Evolutionary conservation across 2,888 invertebrate species (phyloP).

Genomic region (Miltochrista miniata): DNA sequence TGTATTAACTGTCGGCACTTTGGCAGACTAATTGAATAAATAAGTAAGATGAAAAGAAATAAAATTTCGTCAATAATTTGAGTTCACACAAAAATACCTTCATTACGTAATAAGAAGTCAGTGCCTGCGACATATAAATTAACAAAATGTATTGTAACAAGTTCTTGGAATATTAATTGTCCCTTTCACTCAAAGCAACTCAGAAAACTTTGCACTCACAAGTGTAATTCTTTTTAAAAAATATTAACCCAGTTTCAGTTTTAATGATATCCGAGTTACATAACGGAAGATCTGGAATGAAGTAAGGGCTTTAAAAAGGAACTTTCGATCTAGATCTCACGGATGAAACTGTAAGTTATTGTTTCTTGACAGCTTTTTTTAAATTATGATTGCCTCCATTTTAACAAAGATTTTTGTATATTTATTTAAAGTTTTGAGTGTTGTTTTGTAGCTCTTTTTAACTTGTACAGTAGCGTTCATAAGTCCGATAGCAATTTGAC

Average conservation of each 20-base stretch:
- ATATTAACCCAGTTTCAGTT: constrained; percentile 10
- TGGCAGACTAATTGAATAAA: too few relatives aligned
- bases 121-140: constrained; percentile 26
- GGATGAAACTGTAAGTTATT: neutral
- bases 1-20: too few relatives aligned
- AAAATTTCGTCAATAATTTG: neutral
- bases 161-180: constrained; percentile 35
- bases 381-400: neutral
- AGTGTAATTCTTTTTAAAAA: constrained; percentile 18
- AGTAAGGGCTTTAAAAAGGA: constrained; percentile 1
- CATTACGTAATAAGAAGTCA: constrained; percentile 3
- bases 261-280: constrained; percentile 9
- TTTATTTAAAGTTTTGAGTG: too few relatives aligned
- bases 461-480: too few relatives aligned
- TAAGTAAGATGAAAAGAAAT: neutral
- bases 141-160: constrained; percentile 29
- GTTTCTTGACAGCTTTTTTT: neutral
- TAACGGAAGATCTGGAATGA: constrained; percentile 1
- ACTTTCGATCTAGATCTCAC: constrained; percentile 5
- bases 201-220: constrained; percentile 18
- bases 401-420: neutral
- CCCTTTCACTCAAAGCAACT: constrained; percentile 44
- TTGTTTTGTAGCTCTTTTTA: too few relatives aligned
- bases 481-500: too few relatives aligned
- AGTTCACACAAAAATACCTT: neutral